Percentiles rank a stretch among this genome's conserved stretches.
These are phyloP conservation scores for Reinhardtius hippoglossoides DNA, from an alignment of 2,113 vertebrate species.

Conservation along the genomic window DNA sequence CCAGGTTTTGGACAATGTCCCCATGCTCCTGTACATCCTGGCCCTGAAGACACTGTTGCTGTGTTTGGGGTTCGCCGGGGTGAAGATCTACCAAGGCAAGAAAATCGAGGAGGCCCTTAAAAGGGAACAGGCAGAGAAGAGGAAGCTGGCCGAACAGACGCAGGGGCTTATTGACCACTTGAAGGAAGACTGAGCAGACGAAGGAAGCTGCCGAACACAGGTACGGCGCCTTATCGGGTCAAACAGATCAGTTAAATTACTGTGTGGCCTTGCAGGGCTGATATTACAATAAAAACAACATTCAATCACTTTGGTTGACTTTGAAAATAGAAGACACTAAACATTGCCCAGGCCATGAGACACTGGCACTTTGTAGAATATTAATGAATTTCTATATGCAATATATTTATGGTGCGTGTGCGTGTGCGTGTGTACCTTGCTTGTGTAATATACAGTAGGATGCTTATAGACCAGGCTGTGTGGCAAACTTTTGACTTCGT, in stretches of 20 bases:
- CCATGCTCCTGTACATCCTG: constrained; percentile 93
- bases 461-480: background rate
- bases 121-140: constrained; percentile 75
- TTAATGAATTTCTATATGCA: background rate
- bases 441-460: too few relatives aligned
- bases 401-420: too few relatives aligned
- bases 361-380: background rate
- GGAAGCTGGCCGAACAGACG: constrained; percentile 76
- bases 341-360: too few relatives aligned
- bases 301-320: too few relatives aligned
- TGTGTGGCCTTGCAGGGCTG: too few relatives aligned
- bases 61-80: constrained; percentile 91
- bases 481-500: too few relatives aligned
- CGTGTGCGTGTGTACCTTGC: background rate
- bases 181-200: constrained; percentile 83
- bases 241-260: background rate
- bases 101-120: constrained; percentile 83
- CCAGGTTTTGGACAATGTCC: constrained; percentile 91
- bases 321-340: too few relatives aligned
- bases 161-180: constrained; percentile 82
- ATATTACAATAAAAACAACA: too few relatives aligned
- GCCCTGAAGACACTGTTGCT: constrained; percentile 93
- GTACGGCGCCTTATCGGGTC: background rate
- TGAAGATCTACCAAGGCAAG: constrained; percentile 91
- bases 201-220: background rate